Evolutionary conservation across 1,140 invertebrate genomes (phyloP).

Genomic region (Bradysia coprophila): DNA sequence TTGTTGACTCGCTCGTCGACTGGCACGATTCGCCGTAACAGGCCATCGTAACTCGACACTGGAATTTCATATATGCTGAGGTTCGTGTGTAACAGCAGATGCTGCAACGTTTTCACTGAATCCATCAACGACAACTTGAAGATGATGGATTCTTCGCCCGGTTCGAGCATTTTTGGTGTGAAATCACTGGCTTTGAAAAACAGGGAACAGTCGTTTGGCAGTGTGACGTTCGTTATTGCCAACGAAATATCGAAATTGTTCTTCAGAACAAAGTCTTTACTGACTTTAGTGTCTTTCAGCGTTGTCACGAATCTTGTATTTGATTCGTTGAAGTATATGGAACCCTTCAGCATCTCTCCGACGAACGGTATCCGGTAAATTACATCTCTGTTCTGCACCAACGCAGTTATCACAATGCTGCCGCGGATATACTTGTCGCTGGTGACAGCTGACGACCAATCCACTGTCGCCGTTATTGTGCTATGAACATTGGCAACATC

Average conservation of each 20-base stretch:
- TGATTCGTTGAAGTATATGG: slow-evolving; percentile 30
- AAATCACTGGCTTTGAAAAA: slow-evolving; percentile 33
- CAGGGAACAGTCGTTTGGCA: slow-evolving; percentile 34
- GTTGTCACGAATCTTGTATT: slow-evolving; percentile 31
- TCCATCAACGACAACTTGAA: slow-evolving; percentile 10
- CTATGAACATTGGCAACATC: background rate
- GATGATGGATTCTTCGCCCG: slow-evolving; percentile 12
- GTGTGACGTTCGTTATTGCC: slow-evolving; percentile 47
- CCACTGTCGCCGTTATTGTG: background rate
- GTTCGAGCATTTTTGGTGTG: slow-evolving; percentile 10
- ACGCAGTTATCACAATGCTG: background rate
- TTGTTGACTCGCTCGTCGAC: slow-evolving; percentile 3
- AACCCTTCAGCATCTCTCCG: slow-evolving; percentile 32
- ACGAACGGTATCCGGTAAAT: slow-evolving; percentile 30
- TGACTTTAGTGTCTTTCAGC: slow-evolving; percentile 10
- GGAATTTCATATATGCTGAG: slow-evolving; percentile 7
- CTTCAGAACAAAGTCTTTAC: slow-evolving; percentile 34
- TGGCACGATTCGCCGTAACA: slow-evolving; percentile 9
- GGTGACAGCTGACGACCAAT: background rate
- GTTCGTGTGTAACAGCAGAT: slow-evolving; percentile 1
- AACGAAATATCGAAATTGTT: slow-evolving; percentile 53
- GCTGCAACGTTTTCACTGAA: no score
- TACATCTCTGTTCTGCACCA: background rate
- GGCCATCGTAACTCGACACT: slow-evolving; percentile 12
- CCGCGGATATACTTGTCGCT: background rate